Evolutionary conservation across 2,888 invertebrate species (phyloP), one percentile per base, ranked within the genome.

Genomic region (Xanthorhoe designata): DNA sequence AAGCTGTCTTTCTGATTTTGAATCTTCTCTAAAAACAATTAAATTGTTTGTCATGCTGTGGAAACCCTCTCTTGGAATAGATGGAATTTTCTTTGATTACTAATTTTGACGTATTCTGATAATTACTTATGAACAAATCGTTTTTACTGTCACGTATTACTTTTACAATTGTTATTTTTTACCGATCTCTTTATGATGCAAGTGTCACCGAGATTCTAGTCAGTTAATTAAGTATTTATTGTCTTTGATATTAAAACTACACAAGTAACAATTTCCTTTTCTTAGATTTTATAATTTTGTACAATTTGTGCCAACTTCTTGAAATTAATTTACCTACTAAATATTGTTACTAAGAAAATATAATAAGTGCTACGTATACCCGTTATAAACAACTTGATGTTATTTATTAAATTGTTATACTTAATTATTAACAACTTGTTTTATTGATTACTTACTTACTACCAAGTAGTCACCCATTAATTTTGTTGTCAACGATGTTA

Each of bases 301-400:
- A 64, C 52, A 57, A 18, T 15, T 58, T 58, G 53, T 60, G 15
- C 52, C 45, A 57, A 42, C 70, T 70, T 70, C 66, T 70, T 77
- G 72, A 80, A 57, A 55, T 55, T 75, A 42, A 42, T 4, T 13
- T n/a, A n/a, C n/a, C n/a, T n/a, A 3, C 13, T 13, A 4, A 13
- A 42, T 42, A 42, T 13, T 42, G 13, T 13, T 42, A 42, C 32
- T 73, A 75, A 87, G 60, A 58, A 87, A 88, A 84, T 89, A 88
- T 88, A 87, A 90, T 90, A 90, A 84, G 89, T 89, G 86, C 88
- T 90, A 90, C 89, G 90, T 88, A 72, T 71, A 80, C 80, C 78
- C 74, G 75, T 81, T 88, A 85, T 89, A 89, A 85, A 87, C 88
- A 87, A 84, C 71, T 77, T 71, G 75, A 80, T 80, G 76, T 78